These are phyloP conservation scores for Propsilocerus akamusi DNA, from an alignment of 1,140 invertebrate species.

Conservation along the genomic window DNA sequence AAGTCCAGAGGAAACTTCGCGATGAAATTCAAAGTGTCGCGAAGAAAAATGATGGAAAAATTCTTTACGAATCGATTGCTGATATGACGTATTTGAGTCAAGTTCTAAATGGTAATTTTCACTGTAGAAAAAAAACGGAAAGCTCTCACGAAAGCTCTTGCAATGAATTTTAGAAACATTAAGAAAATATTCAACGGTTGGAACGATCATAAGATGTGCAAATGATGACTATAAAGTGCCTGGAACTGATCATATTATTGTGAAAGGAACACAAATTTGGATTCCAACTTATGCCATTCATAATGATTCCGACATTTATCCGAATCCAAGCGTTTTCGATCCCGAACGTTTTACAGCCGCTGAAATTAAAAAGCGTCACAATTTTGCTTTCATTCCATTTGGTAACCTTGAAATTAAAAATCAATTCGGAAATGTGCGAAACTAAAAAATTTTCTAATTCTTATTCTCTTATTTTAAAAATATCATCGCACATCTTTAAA, in stretches of 20 bases:
- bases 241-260: slow-evolving; percentile 12
- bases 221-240: slow-evolving; percentile 26
- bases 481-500: no score
- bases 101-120: slow-evolving; percentile 21
- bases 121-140: neutral
- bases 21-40: slow-evolving; percentile 28
- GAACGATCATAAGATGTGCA: slow-evolving; percentile 24
- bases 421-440: no score
- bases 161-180: slow-evolving; percentile 17
- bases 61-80: slow-evolving; percentile 26
- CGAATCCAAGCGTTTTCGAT: no score
- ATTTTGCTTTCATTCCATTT: no score
- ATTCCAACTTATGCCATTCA: slow-evolving; percentile 5
- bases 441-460: no score
- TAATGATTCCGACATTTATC: slow-evolving; percentile 5
- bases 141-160: no score
- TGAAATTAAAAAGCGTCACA: no score
- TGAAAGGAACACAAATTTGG: neutral
- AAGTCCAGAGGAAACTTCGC: slow-evolving; percentile 28
- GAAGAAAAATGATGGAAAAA: slow-evolving; percentile 16
- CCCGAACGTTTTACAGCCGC: no score
- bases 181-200: slow-evolving; percentile 27
- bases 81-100: slow-evolving; percentile 23
- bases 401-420: no score
- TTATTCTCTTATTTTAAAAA: no score